Evolutionary conservation across 2,888 invertebrate genomes (phyloP).

Genomic region (Thymelicus sylvestris): DNA sequence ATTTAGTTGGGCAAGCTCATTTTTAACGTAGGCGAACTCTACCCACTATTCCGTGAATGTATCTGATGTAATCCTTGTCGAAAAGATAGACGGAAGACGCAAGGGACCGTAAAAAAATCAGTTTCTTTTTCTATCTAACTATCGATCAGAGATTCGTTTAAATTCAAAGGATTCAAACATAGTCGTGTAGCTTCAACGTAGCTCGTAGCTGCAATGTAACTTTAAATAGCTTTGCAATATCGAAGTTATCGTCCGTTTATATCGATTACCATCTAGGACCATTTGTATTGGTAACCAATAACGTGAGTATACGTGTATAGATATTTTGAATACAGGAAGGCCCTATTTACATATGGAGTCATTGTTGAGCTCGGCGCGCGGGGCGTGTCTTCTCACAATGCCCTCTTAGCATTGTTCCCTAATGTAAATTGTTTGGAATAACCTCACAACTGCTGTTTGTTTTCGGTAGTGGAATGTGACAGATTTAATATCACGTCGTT

Average conservation of each 20-base stretch:
- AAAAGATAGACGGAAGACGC: too few relatives aligned
- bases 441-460: slow-evolving; percentile 63
- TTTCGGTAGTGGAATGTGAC: slow-evolving; percentile 63
- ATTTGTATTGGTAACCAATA: slow-evolving; percentile 28
- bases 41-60: too few relatives aligned
- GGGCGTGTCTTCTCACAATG: slow-evolving; percentile 39
- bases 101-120: too few relatives aligned
- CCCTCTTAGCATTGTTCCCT: slow-evolving; percentile 61
- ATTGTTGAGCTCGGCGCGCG: slow-evolving; percentile 38
- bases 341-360: slow-evolving; percentile 37
- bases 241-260: background rate
- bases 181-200: background rate
- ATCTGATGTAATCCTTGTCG: too few relatives aligned
- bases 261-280: slow-evolving; percentile 17
- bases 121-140: too few relatives aligned
- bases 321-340: slow-evolving; percentile 25
- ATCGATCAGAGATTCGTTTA: too few relatives aligned
- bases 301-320: background rate
- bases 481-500: slow-evolving; percentile 41
- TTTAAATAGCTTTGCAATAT: background rate
- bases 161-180: too few relatives aligned
- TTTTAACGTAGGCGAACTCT: too few relatives aligned
- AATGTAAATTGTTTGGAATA: slow-evolving; percentile 60
- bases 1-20: too few relatives aligned
- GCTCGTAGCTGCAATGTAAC: background rate